These are phyloP conservation scores for Pseudorhombus dupliciocellatus DNA, from an alignment of 2,113 vertebrate species.

Conservation along the genomic window DNA sequence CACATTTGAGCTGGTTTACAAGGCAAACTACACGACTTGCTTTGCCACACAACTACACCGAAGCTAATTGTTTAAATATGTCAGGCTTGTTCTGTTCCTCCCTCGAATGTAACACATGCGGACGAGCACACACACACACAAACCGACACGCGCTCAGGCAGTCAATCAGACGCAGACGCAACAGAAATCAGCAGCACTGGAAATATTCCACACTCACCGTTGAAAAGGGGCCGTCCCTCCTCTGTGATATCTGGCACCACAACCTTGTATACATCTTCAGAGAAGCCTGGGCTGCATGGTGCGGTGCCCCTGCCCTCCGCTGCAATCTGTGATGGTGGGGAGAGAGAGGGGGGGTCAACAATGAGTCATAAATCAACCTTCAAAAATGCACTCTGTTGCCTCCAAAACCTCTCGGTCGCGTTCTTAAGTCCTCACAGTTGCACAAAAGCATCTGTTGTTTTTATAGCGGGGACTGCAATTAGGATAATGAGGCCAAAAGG, in stretches of 20 bases:
- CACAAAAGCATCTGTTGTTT: slow-evolving; percentile 89
- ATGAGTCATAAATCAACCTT: slow-evolving; percentile 75
- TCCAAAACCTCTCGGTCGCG: slow-evolving; percentile 75
- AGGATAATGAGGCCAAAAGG: slow-evolving; percentile 87
- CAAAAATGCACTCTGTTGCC: slow-evolving; percentile 66
- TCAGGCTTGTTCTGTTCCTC: slow-evolving; percentile 68
- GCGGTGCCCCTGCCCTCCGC: slow-evolving; percentile 86
- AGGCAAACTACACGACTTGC: slow-evolving; percentile 72
- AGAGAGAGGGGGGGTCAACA: slow-evolving; percentile 13
- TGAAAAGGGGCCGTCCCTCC: slow-evolving; percentile 91
- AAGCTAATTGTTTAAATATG: slow-evolving; percentile 79
- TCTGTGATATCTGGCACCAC: slow-evolving; percentile 85
- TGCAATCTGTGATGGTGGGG: slow-evolving; percentile 85
- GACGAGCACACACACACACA: slow-evolving; percentile 28
- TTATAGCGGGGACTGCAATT: slow-evolving; percentile 83
- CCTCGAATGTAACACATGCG: slow-evolving; percentile 63
- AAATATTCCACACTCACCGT: slow-evolving; percentile 81
- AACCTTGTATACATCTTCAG: slow-evolving; percentile 91
- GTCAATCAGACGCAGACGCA: slow-evolving; percentile 46
- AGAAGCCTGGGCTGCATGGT: slow-evolving; percentile 94
- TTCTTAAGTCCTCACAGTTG: slow-evolving; percentile 67
- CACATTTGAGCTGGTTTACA: slow-evolving; percentile 72
- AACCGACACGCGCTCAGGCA: slow-evolving; percentile 30
- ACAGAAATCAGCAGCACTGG: slow-evolving; percentile 27
- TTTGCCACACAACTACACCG: slow-evolving; percentile 63